A percentile compares a stretch with the other conserved stretches of the same genome.
phyloP scores from a whole-genome alignment of 2,888 invertebrate genomes.

The Priocnemis perturbator region DNA sequence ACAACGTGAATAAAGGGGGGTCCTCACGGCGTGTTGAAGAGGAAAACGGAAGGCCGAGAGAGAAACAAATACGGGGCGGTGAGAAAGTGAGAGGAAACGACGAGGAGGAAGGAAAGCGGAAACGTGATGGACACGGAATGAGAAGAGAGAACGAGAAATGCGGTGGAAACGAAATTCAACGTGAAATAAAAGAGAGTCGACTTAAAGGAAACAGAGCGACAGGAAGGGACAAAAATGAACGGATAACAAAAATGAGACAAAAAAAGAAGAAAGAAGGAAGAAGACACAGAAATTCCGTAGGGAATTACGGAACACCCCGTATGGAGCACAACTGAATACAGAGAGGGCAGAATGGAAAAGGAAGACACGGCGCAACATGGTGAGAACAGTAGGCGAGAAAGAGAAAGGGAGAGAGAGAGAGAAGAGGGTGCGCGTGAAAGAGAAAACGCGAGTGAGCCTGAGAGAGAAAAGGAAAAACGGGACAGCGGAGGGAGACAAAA shows the following conservation, averaged over 20 bases:
- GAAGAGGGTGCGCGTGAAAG: constrained; percentile 15
- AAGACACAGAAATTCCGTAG: constrained; percentile 8
- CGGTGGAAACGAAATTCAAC: no score
- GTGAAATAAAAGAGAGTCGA: no score
- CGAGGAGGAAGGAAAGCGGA: constrained; percentile 6
- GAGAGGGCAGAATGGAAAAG: background rate
- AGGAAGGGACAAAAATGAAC: no score
- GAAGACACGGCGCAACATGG: no score
- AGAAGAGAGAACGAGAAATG: no score
- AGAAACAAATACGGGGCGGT: constrained; percentile 15
- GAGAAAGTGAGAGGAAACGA: constrained; percentile 11
- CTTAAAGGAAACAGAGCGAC: no score
- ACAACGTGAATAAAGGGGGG: no score
- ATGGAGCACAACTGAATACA: constrained; percentile 1
- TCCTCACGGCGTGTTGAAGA: background rate
- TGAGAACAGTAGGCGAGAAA: background rate
- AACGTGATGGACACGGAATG: no score
- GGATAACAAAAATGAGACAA: no score
- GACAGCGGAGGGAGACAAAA: background rate
- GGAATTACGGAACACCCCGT: no score
- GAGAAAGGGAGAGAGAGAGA: background rate
- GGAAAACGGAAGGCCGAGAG: background rate
- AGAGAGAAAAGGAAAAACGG: background rate
- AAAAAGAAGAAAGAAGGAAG: background rate
- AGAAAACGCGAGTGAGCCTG: constrained; percentile 13